Percentiles rank a stretch among this genome's conserved stretches.
These are phyloP conservation scores for Lontra canadensis DNA, from an alignment of 2,113 vertebrate genomes.

Conservation along the genomic window DNA sequence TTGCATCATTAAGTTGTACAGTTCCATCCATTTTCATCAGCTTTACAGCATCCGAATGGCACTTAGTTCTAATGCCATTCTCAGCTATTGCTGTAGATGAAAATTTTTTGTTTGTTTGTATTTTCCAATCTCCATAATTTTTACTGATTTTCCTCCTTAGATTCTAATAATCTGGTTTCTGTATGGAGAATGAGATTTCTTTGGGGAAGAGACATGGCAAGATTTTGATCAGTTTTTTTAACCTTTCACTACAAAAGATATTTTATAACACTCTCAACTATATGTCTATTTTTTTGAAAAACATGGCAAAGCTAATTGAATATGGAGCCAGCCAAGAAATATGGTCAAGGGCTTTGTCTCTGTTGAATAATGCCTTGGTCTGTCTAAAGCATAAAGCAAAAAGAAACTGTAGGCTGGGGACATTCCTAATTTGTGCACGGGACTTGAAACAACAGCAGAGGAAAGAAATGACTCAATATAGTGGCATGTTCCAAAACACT, in stretches of 20 bases:
- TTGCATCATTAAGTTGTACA: constrained; percentile 58
- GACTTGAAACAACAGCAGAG: constrained; percentile 35
- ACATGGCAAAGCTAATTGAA: neutral
- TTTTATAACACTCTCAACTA: neutral
- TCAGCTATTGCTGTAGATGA: neutral
- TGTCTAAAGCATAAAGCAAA: neutral
- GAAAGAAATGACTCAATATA: neutral
- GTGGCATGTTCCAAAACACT: constrained; percentile 53
- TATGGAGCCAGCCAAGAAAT: constrained; percentile 5
- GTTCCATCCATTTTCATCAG: constrained; percentile 54
- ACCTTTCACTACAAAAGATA: neutral
- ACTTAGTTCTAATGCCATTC: constrained; percentile 39
- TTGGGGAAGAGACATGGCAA: neutral
- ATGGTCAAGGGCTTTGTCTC: neutral
- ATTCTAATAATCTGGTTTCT: neutral
- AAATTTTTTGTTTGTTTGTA: neutral
- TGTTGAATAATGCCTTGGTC: constrained; percentile 2
- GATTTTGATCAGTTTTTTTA: neutral
- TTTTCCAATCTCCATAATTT: neutral
- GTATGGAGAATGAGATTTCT: neutral
- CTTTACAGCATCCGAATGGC: constrained; percentile 61
- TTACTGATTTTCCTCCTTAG: neutral
- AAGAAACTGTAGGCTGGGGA: constrained; percentile 43
- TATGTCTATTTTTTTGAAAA: constrained; percentile 41
- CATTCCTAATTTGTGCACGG: constrained; percentile 55